A percentile compares a stretch with the other conserved stretches of the same genome.
phyloP scores from a whole-genome alignment of 2,888 invertebrate genomes.

The Dolichopus griseipennis region DNA sequence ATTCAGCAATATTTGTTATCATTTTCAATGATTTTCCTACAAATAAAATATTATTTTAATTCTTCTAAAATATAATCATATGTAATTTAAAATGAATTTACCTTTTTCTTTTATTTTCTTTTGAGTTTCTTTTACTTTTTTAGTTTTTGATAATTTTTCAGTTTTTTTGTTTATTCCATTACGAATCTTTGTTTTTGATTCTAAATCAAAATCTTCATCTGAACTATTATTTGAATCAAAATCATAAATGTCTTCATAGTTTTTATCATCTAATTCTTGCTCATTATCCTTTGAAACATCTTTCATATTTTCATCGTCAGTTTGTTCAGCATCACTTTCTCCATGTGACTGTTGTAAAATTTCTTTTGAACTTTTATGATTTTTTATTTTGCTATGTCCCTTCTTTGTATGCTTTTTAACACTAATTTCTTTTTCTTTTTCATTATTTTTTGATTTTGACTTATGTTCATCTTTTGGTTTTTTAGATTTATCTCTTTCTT shows the following conservation, averaged over 20 bases:
- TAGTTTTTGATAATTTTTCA: neutral
- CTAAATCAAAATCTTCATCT: constrained; percentile 1
- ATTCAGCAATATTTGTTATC: neutral
- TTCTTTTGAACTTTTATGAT: constrained; percentile 18
- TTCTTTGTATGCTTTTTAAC: constrained; percentile 16
- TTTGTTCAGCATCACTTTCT: constrained; percentile 15
- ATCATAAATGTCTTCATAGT: neutral
- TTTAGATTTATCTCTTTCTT: constrained; percentile 15
- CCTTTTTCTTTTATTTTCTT: neutral
- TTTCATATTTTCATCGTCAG: constrained; percentile 24
- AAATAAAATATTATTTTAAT: no score
- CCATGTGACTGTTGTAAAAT: constrained; percentile 9
- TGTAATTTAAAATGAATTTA: no score
- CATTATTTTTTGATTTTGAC: neutral
- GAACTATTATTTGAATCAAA: neutral
- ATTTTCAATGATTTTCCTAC: neutral
- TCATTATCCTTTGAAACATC: constrained; percentile 29
- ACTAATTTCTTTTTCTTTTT: constrained; percentile 12
- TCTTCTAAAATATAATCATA: no score
- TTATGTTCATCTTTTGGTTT: neutral
- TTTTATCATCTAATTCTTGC: neutral
- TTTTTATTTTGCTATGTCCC: constrained; percentile 18
- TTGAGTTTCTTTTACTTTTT: neutral
- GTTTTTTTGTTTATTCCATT: neutral
- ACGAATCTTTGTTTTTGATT: constrained; percentile 2